Conservation (phyloP, 2,797 vertebrate species). For the Neosalanx taihuensis region DNA sequence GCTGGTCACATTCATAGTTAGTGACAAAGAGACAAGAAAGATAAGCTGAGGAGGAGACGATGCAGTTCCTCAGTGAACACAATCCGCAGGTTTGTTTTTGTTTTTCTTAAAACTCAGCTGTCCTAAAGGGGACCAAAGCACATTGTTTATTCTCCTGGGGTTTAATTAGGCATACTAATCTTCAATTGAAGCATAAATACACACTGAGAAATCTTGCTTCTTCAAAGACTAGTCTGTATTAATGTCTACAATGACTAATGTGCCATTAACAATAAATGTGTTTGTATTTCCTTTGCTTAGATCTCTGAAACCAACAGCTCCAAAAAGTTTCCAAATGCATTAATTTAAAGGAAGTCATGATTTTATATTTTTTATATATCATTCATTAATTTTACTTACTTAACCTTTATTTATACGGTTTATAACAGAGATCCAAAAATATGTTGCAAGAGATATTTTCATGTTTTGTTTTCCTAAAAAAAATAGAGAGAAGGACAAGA, state of each 20-base stretch:
- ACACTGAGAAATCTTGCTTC: constrained; percentile 8
- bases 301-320: constrained; percentile 5
- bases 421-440: not conserved
- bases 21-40: not conserved
- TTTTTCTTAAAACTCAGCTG: constrained; percentile 7
- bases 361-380: not conserved
- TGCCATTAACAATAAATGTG: constrained; percentile 12
- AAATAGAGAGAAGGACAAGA: no score
- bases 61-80: not conserved
- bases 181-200: constrained; percentile 15
- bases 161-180: constrained; percentile 17
- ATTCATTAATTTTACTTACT: not conserved
- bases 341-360: not conserved
- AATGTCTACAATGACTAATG: constrained; percentile 6
- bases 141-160: constrained; percentile 5
- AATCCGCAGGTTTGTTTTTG: constrained; percentile 7
- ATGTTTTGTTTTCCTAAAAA: not conserved
- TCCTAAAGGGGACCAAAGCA: constrained; percentile 10
- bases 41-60: not conserved
- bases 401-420: not conserved
- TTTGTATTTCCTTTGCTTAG: constrained; percentile 1
- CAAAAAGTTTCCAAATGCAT: not conserved
- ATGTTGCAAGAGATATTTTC: not conserved
- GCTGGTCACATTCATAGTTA: not conserved
- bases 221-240: constrained; percentile 13